Evolutionary conservation across 2,888 invertebrate species (phyloP).

Genomic region (Xanthorhoe spadicearia): DNA sequence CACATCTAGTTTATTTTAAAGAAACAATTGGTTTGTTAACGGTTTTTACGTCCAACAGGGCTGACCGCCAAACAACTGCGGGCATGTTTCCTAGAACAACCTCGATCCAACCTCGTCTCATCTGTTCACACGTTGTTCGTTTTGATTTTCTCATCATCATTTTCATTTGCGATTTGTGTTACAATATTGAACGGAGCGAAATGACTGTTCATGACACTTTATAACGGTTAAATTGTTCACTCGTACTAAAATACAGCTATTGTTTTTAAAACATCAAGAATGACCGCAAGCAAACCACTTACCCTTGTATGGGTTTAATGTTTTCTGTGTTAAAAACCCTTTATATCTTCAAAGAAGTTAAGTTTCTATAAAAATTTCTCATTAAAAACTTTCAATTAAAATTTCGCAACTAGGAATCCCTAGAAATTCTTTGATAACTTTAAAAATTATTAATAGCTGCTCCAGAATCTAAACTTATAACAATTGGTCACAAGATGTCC

Average conservation of each 20-base stretch:
- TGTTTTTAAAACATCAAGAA: too few species aligned
- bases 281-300: too few species aligned
- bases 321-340: too few species aligned
- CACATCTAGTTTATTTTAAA: neutral
- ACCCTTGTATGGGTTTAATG: too few species aligned
- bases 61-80: conserved; percentile 45
- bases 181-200: neutral
- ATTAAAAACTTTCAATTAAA: neutral
- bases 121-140: conserved; percentile 26
- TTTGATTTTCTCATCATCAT: neutral
- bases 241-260: too few species aligned
- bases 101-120: conserved; percentile 45
- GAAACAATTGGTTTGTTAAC: conserved; percentile 13
- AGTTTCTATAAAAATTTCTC: neutral
- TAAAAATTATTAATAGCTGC: conserved; percentile 67
- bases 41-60: conserved; percentile 28
- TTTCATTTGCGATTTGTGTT: neutral
- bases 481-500: conserved; percentile 67
- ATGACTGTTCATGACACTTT: too few species aligned
- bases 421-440: conserved; percentile 48
- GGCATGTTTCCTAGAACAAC: conserved; percentile 43
- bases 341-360: neutral
- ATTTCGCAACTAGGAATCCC: conserved; percentile 31
- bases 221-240: too few species aligned
- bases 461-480: conserved; percentile 69